Conservation (phyloP, 30 jellyfish, hydroid and myxozoan species). For the Mastigias papua region DNA sequence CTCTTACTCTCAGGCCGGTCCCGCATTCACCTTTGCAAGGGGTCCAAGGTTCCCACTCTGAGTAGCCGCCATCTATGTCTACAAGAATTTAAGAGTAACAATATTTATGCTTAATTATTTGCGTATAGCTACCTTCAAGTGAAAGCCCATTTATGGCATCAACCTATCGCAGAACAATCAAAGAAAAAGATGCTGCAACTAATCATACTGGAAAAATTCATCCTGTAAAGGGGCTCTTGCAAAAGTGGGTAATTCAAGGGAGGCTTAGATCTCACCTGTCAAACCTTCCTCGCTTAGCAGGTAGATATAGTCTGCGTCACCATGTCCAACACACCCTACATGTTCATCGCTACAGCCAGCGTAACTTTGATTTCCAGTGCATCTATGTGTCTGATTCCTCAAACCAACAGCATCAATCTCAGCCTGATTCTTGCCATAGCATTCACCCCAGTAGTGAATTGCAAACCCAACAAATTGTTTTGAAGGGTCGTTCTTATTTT, state of each 20-base stretch:
- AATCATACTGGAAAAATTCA: no score
- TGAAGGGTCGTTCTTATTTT: neutral
- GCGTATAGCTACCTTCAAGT: no score
- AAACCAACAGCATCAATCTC: slow-evolving; percentile 5
- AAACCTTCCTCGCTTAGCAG: neutral
- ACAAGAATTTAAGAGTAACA: neutral
- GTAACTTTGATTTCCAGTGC: slow-evolving; percentile 20
- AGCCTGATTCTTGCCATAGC: slow-evolving; percentile 30
- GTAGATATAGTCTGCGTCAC: slow-evolving; percentile 8
- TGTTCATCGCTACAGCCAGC: neutral
- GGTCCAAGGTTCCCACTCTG: slow-evolving; percentile 44
- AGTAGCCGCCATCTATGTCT: slow-evolving; percentile 34
- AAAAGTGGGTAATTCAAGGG: no score
- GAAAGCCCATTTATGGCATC: no score
- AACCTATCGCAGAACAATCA: no score
- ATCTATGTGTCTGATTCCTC: neutral
- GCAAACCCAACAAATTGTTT: slow-evolving; percentile 48
- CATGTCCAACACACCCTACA: slow-evolving; percentile 19
- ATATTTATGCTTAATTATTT: neutral
- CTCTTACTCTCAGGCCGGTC: slow-evolving; percentile 17
- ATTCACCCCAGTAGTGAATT: slow-evolving; percentile 49
- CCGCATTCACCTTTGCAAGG: slow-evolving; percentile 35
- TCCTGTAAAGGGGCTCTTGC: no score
- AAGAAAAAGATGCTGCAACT: no score
- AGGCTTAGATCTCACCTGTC: no score